A percentile compares a stretch with the other conserved stretches of the same genome.
phyloP scores from a whole-genome alignment of 2,888 invertebrate species.

The Synergus itoensis region DNA sequence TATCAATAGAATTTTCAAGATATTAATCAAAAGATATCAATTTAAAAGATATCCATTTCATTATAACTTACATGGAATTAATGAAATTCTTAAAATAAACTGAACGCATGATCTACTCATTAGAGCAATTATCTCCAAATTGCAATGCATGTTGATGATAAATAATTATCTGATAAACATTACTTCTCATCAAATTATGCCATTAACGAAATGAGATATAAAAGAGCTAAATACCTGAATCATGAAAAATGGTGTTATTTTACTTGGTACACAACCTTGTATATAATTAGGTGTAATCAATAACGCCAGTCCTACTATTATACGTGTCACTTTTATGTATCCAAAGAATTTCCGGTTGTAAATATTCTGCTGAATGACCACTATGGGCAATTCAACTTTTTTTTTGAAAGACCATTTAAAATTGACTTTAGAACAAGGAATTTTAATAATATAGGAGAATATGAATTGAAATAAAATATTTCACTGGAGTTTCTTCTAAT shows the following conservation, averaged over 20 bases:
- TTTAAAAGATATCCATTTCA: no score
- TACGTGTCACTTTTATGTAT: neutral
- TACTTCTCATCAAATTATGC: neutral
- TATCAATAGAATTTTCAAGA: no score
- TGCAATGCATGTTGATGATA: neutral
- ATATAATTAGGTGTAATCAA: constrained; percentile 1
- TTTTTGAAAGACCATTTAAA: neutral
- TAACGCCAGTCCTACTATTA: neutral
- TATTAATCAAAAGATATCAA: no score
- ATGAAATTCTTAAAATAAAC: neutral
- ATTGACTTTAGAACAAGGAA: neutral
- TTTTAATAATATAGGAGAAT: neutral
- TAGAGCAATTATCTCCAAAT: neutral
- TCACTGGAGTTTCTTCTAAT: neutral
- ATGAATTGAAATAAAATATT: neutral
- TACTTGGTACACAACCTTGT: neutral
- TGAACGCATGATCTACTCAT: neutral
- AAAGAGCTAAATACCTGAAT: neutral
- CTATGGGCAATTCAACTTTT: neutral
- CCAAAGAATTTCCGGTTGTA: neutral
- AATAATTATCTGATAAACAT: neutral
- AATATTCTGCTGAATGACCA: neutral
- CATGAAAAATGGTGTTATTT: neutral
- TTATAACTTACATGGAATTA: neutral
- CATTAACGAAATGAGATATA: neutral